Evolutionary conservation across 2,113 vertebrate genomes (phyloP).

Genomic region (Nerophis lumbriciformis): DNA sequence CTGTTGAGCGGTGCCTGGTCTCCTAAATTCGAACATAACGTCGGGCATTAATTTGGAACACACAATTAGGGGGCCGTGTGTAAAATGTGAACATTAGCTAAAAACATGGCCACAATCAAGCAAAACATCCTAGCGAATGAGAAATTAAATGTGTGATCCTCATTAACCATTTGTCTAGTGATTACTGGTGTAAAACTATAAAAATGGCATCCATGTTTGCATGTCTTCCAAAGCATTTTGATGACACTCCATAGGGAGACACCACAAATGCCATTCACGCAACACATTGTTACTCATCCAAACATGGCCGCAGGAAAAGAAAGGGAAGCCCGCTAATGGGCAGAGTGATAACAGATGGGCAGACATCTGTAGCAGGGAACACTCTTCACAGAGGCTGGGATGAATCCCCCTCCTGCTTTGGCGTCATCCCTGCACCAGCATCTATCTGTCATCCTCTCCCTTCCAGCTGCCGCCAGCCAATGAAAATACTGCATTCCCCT

Average conservation of each 20-base stretch:
- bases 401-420: constrained; percentile 29
- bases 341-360: constrained; percentile 46
- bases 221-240: too few species aligned
- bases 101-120: too few species aligned
- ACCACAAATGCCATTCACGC: background rate
- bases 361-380: constrained; percentile 45
- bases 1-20: too few species aligned
- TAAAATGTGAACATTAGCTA: too few species aligned
- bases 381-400: constrained; percentile 19
- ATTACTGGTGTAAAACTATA: too few species aligned
- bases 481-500: constrained; percentile 19
- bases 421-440: constrained; percentile 21
- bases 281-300: background rate
- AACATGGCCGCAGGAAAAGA: constrained; percentile 27
- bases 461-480: constrained; percentile 44
- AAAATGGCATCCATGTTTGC: too few species aligned
- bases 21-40: too few species aligned
- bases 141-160: background rate
- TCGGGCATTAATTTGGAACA: too few species aligned
- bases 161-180: too few species aligned
- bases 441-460: constrained; percentile 35
- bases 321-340: constrained; percentile 34
- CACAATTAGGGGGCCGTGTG: too few species aligned
- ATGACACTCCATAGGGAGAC: too few species aligned
- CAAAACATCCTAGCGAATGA: too few species aligned